Percentiles rank a stretch among this genome's conserved stretches.
These are phyloP conservation scores for Apostichopus japonicus DNA, from an alignment of 35 echinoderm and acorn worm species.

Conservation along the genomic window DNA sequence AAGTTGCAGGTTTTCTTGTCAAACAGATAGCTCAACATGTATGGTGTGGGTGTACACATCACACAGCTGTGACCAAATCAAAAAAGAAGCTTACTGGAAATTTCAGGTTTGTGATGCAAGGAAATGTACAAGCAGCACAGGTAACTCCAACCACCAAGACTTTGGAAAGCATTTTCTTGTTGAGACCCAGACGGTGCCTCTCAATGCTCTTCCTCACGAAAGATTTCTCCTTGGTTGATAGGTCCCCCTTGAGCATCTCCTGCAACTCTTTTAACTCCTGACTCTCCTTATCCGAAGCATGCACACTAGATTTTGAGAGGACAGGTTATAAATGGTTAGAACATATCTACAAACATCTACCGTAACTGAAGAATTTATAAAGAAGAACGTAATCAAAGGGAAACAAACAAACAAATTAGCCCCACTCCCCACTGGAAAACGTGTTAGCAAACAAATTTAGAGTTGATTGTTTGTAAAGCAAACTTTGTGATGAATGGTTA, in stretches of 20 bases:
- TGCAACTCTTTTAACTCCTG: constrained; percentile 87
- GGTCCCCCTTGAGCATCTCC: constrained; percentile 87
- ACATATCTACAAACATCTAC: background rate
- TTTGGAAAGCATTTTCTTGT: constrained; percentile 74
- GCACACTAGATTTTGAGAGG: constrained; percentile 68
- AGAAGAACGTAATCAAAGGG: too few relatives aligned
- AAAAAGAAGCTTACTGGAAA: constrained; percentile 82
- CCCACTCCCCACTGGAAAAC: too few relatives aligned
- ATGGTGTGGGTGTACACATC: too few relatives aligned
- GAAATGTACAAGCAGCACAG: constrained; percentile 95
- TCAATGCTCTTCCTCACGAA: constrained; percentile 82
- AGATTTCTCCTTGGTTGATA: constrained; percentile 76
- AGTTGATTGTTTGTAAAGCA: too few relatives aligned
- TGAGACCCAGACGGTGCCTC: constrained; percentile 77
- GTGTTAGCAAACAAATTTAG: too few relatives aligned
- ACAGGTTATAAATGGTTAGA: background rate
- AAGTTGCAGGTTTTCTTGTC: too few relatives aligned
- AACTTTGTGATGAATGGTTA: too few relatives aligned
- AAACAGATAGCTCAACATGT: too few relatives aligned
- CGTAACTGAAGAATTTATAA: background rate
- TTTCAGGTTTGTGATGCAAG: constrained; percentile 75
- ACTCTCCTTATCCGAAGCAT: constrained; percentile 86
- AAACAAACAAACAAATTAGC: too few relatives aligned
- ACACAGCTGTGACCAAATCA: too few relatives aligned
- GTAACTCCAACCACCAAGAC: constrained; percentile 94